Conservation (phyloP, 1,140 invertebrate genomes). For the Carposina sasakii region DNA sequence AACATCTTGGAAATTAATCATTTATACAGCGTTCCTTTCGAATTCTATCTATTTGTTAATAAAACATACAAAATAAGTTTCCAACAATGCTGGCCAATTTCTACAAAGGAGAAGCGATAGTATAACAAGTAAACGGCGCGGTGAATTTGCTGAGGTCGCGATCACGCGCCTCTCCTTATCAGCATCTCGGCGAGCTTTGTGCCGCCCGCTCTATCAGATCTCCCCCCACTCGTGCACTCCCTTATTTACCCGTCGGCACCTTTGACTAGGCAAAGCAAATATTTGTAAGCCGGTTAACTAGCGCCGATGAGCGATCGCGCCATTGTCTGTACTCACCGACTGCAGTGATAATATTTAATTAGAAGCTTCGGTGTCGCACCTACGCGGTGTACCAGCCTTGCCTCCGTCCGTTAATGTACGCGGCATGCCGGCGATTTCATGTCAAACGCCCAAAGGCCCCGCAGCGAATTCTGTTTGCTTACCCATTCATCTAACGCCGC, state of each 20-base stretch:
- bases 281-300: conserved; percentile 63
- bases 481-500: conserved; percentile 40
- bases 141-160: conserved; percentile 21
- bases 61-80: too few relatives aligned
- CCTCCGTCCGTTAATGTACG: conserved; percentile 13
- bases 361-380: conserved; percentile 58
- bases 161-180: conserved; percentile 35
- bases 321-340: conserved; percentile 54
- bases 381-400: conserved; percentile 25
- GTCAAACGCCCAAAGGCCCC: conserved; percentile 44
- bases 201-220: conserved; percentile 22
- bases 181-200: conserved; percentile 36
- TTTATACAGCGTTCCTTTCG: too few relatives aligned
- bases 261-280: conserved; percentile 60
- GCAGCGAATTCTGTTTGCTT: conserved; percentile 48
- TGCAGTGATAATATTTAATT: conserved; percentile 69
- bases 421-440: conserved; percentile 27
- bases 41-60: too few relatives aligned
- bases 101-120: too few relatives aligned
- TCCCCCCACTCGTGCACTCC: conserved; percentile 19
- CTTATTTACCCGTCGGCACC: conserved; percentile 47
- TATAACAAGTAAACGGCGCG: conserved; percentile 27
- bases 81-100: too few relatives aligned
- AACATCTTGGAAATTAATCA: too few relatives aligned
- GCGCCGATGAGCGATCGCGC: conserved; percentile 53